Evolutionary conservation across 2,113 vertebrate genomes (phyloP), one percentile per base, ranked within the genome.

Genomic region (Anseranas semipalmata): DNA sequence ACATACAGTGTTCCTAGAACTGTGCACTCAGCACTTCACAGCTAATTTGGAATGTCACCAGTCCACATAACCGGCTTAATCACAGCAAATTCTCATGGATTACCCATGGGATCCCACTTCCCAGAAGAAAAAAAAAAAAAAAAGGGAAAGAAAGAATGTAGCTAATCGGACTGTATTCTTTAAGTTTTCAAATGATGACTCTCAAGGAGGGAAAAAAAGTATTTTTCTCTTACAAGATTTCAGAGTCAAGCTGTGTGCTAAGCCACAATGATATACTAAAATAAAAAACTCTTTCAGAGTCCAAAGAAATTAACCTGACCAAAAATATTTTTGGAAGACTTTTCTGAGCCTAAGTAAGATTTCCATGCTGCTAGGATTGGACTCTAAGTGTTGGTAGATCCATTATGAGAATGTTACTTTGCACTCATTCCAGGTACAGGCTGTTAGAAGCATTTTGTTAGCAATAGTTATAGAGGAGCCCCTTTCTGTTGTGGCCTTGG

Each of bases 401-500:
- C 37, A 20, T 39, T 52, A 90, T 30, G 48, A 77, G 71, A 90
- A 59, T 1, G 3, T 45, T 65, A 45, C 55, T 59, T 53, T 15
- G 28, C 56, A 63, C 16, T 75, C 62, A 72, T 86, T 92, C 52
- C 83, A 92, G 16, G n/a, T 68, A 52, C 32, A 45, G 43, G 45
- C 83, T 81, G 70, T 48, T 90, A 59, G 73, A 81, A 94, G 52
- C 68, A 35, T 74, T 93, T 90, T 3, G 21, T 72, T 52, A 72
- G 72, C 25, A 12, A 81, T 46, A 90, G 71, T 74, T 80, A 74
- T 43, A 8, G 71, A 96, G 87, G 85, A 97, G 73, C 58, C 68
- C 81, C 75, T 75, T 97, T 96, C 95, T 73, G 62, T 72, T 89
- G 39, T 73, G 76, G 90, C 93, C 92, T 95, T 89, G 95, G 86